Base-by-base conservation (phyloP, 2,113 vertebrate species). In the Archilochus colubris region DNA sequence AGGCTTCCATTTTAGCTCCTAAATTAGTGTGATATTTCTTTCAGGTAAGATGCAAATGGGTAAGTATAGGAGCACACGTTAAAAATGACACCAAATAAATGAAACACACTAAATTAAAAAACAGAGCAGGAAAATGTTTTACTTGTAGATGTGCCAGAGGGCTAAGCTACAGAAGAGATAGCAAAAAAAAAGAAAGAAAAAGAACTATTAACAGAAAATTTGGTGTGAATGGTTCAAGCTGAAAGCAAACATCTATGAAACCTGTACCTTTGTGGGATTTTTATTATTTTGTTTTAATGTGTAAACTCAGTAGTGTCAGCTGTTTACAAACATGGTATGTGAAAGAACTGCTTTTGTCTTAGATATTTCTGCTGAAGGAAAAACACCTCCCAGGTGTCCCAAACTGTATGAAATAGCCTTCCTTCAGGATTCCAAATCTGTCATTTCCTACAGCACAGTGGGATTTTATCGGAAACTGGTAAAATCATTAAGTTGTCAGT, bases 401-500 rank as follows among this genome's bases (percentile, higher is more conserved):
- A 97, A 97, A 92, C 73, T 82, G 94, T 92, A 95, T 95, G 97
- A 97, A 95, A 95, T 91, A 97, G 86, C 74, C 91, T 86, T 96
- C 95, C 97, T 97, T 96, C 95, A 97, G 97, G 97, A 98, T 97
- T 97, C 97, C 93, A 97, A 97, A 98, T 97, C 98, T 98, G 96
- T 98, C 95, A 91, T 98, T 98, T 98, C 97, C 97, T 97, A 97
- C 83, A 73, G 91, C 96, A 97, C 91, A 88, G 91, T 91, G 97
- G 97, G 98, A 97, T 98, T 98, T 97, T 96, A 76, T 97, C 97
- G 97, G 97, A 98, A 98, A 96, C 97, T 98, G 98, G 97, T 98
- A 98, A 98, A 99, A 98, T 97, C 97, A 96, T 99, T 98, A 98
- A 98, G 97, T 97, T 98, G 97, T 98, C 97, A 97, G 95, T 95